Base-by-base conservation (phyloP, 2,113 vertebrate genomes). In the Triplophysa tibetana region DNA sequence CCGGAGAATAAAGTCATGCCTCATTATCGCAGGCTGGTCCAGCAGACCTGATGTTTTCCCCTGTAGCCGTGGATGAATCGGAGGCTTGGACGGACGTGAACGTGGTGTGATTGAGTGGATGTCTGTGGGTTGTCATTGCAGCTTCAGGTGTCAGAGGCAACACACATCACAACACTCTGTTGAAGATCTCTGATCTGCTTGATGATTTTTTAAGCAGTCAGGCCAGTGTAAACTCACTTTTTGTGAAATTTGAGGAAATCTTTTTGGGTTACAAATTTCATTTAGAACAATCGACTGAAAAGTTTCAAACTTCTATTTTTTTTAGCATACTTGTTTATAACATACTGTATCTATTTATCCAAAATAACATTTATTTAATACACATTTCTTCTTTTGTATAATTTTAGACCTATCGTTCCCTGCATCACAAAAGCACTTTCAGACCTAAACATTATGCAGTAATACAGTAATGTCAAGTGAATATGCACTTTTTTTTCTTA, bases 1-100 rank as follows among this genome's bases (percentile, higher is more conserved):
- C 96, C 97, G 0, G 97, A 98, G 81, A 95, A 91, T 86, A 95
- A 98, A 88, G 96, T 99, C 82, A 92, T 98, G 94, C 97, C 98
- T 70, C 97, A 99, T 67, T 99, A 96, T 90, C 90, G 95, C 26
- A 93, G 94, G 41, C 94, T 99, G 90, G 93, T 95, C 0, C 95
- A 96, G 89, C 94, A 96, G 87, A 92, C 91, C 62, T 95, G 92
- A 90, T 78, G 29, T 72, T 4, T 81, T 24, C 12, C 45, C 1
- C 2, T 50, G 11, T 13, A 14, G 48, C 48, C 4, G 48, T 14
- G 10, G 48, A 17, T 16, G 17, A 17, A 17, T 6, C 17, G 16
- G 6, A 17, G 14, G 14, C 6, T 54, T 17, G 14, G 50, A 14
- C 14, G 50, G 50, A 5, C 6, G 19, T 58, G 19, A 58, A 58